Percentiles rank a stretch among this genome's conserved stretches.
Evolutionary conservation across 2,797 vertebrate genomes (phyloP).

Genomic region (Sciurus vulgaris): DNA sequence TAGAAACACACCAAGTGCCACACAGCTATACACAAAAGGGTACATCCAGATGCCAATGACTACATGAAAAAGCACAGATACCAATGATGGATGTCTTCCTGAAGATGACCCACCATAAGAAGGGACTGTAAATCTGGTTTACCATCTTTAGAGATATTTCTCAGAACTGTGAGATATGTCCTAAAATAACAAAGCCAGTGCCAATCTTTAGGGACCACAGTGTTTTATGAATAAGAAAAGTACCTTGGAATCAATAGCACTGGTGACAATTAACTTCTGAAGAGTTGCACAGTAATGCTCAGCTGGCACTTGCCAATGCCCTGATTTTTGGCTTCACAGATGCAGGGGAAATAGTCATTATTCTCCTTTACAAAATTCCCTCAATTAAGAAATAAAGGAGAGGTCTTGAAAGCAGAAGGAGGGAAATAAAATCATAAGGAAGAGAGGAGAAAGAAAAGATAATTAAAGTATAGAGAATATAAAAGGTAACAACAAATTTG

Average conservation of each 20-base stretch:
- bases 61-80: not conserved
- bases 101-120: not conserved
- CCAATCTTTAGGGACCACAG: not conserved
- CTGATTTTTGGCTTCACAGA: not conserved
- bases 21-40: not conserved
- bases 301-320: not conserved
- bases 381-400: not conserved
- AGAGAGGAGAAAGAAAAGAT: not conserved
- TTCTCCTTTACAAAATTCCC: not conserved
- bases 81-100: not conserved
- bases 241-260: not conserved
- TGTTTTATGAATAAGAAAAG: constrained; percentile 4
- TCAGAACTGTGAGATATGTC: not conserved
- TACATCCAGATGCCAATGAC: not conserved
- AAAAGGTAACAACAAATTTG: not conserved
- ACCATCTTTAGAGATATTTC: not conserved
- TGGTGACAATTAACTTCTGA: not conserved
- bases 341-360: not conserved
- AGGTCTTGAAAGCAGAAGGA: not conserved
- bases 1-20: not conserved
- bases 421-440: not conserved
- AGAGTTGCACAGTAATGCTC: not conserved
- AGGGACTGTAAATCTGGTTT: not conserved
- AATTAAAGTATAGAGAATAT: not conserved
- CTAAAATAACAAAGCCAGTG: not conserved